phyloP scores from a whole-genome alignment of 2,797 vertebrate genomes.

The Anolis apletophallus region DNA sequence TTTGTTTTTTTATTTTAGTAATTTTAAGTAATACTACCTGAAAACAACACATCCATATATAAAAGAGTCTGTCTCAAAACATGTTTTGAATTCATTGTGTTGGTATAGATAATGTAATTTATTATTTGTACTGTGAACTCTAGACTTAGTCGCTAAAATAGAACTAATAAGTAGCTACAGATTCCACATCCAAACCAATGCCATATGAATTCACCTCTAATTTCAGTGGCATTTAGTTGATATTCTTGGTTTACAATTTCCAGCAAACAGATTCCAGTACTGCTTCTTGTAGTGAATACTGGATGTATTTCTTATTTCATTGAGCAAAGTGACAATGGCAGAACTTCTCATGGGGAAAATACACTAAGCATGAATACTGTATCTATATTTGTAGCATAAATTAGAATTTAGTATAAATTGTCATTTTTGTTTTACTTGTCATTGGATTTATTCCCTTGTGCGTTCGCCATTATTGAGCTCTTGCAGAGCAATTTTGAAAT shows the following conservation, averaged over 20 bases:
- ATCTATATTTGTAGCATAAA: background rate
- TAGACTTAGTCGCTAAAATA: slow-evolving; percentile 1
- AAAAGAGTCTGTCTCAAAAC: background rate
- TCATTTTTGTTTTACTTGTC: slow-evolving; percentile 14
- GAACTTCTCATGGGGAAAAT: slow-evolving; percentile 4
- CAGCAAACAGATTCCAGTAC: slow-evolving; percentile 1
- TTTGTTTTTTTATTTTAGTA: background rate
- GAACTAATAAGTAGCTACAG: background rate
- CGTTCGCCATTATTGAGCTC: slow-evolving; percentile 3
- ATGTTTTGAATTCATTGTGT: slow-evolving; percentile 6
- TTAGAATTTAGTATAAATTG: slow-evolving; percentile 6
- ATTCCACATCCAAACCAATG: background rate
- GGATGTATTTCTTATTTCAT: background rate
- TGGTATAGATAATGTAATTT: background rate
- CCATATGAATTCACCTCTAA: background rate
- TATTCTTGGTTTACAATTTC: background rate
- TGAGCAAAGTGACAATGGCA: background rate
- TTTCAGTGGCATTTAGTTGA: background rate
- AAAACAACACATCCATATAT: background rate
- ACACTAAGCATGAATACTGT: background rate
- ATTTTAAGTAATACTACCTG: too few relatives aligned
- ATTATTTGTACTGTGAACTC: background rate
- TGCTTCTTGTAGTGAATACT: background rate
- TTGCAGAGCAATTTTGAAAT: background rate
- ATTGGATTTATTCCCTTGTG: slow-evolving; percentile 15